A percentile compares a stretch with the other conserved stretches of the same genome.
Evolutionary conservation across 1,140 invertebrate species (phyloP).

Genomic region (Caerostris extrusa): DNA sequence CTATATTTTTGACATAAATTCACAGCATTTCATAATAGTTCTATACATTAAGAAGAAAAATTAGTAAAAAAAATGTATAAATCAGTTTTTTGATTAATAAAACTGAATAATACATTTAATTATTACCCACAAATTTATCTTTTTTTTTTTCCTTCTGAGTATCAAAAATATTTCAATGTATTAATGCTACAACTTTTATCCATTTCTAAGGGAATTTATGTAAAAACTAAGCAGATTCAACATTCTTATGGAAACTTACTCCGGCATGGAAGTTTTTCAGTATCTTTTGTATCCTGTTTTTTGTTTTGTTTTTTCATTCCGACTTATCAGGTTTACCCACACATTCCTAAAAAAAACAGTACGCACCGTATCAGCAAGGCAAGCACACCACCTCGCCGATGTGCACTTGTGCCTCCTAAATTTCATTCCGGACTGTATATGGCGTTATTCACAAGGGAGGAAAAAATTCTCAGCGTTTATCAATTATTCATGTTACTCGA

Average conservation of each 20-base stretch:
- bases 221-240: not conserved
- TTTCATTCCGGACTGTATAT: constrained; percentile 42
- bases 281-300: not conserved
- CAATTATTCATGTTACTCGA: constrained; percentile 68
- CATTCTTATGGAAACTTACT: not conserved
- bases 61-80: too few species aligned
- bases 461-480: constrained; percentile 50
- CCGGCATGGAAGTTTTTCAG: not conserved
- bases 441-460: constrained; percentile 21
- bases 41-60: too few species aligned
- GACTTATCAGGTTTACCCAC: not conserved
- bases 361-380: not conserved
- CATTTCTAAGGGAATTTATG: too few species aligned
- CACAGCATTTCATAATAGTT: too few species aligned
- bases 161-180: too few species aligned
- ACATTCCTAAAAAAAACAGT: constrained; percentile 10
- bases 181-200: too few species aligned
- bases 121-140: too few species aligned
- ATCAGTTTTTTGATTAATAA: too few species aligned
- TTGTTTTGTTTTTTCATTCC: not conserved
- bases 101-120: too few species aligned
- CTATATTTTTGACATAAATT: too few species aligned
- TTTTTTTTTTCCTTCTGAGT: too few species aligned
- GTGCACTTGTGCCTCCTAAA: constrained; percentile 28
- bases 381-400: not conserved